phyloP scores from a whole-genome alignment of 2,113 vertebrate genomes.

The Geococcyx californianus region DNA sequence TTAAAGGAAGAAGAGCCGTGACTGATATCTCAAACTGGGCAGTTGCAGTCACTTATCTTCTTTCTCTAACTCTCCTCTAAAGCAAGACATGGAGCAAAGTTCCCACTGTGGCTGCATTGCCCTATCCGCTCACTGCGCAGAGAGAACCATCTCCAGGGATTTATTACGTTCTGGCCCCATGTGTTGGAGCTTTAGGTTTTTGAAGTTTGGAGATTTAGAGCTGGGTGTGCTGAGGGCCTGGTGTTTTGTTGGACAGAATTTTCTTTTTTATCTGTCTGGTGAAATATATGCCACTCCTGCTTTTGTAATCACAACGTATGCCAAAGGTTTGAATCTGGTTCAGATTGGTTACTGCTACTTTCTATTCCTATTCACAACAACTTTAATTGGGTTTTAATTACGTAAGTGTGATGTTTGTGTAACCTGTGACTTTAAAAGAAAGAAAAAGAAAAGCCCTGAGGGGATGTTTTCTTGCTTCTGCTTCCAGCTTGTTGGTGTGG shows the following conservation, averaged over 20 bases:
- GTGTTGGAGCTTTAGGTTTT: background rate
- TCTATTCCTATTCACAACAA: background rate
- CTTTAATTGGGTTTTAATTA: conserved; percentile 15
- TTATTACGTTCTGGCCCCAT: background rate
- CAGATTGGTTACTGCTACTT: background rate
- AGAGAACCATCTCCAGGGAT: background rate
- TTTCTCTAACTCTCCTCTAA: background rate
- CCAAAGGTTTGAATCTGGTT: background rate
- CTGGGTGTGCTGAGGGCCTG: background rate
- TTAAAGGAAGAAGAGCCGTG: conserved; percentile 38
- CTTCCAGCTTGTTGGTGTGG: background rate
- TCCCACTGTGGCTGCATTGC: background rate
- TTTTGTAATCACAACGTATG: rapidly evolving
- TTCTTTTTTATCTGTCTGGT: background rate
- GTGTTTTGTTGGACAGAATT: background rate
- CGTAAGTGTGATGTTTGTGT: background rate
- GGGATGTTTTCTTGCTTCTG: background rate
- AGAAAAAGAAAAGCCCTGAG: background rate
- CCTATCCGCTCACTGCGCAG: background rate
- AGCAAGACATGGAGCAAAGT: background rate
- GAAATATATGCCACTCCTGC: background rate
- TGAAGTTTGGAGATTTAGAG: background rate
- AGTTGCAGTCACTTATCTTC: conserved; percentile 22
- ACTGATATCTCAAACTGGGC: background rate
- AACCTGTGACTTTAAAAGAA: conserved; percentile 44